Base-by-base conservation (phyloP, 2,113 vertebrate species). In the Gambusia holbrooki region DNA sequence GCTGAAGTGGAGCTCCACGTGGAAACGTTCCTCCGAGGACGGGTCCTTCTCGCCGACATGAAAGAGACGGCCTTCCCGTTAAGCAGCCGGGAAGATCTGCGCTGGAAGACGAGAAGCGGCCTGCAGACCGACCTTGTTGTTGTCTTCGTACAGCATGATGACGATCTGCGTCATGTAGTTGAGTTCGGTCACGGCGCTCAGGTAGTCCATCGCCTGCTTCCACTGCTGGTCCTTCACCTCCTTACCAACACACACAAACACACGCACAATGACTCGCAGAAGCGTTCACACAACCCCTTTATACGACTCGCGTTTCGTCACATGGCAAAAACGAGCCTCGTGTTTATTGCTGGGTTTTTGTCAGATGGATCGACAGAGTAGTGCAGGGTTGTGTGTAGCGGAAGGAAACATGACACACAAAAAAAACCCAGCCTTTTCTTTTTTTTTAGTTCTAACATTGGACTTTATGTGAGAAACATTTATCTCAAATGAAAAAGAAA, bases 111-210 rank as follows among this genome's bases (percentile, higher is more conserved):
- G 25, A n/a, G 27, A 25, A 5, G 11, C 19, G 25, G 35, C 29
- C 14, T 32, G 64, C 7, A 37, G 15, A 17, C 80, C 4, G 17
- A 99, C 98, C 96, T 96, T 97, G 67, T 98, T 97, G 92, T 99
- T 99, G 93, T 99, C 98, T 84, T 99, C 98, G 45, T 99, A 99
- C 78, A 99, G 94, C 98, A 99, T 99, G 88, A 99, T 97, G 84
- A 99, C 98, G 61, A 99, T 97, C 95, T 99, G 98, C 8, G 98
- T 99, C 98, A 99, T 99, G 92, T 99, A 99, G 95, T 99, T 99
- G 85, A 99, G 96, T 87, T 99, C 98, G 40, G 97, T 95, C 85
- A 99, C 98, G 74, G 97, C 97, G 51, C 97, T 95, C 86, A 99
- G 94, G 90, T 99, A 99, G 88, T 98, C 96, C 97, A 99, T 96